Base-by-base conservation (phyloP, 92 coral and sea anemone species). In the Ricordea florida region DNA sequence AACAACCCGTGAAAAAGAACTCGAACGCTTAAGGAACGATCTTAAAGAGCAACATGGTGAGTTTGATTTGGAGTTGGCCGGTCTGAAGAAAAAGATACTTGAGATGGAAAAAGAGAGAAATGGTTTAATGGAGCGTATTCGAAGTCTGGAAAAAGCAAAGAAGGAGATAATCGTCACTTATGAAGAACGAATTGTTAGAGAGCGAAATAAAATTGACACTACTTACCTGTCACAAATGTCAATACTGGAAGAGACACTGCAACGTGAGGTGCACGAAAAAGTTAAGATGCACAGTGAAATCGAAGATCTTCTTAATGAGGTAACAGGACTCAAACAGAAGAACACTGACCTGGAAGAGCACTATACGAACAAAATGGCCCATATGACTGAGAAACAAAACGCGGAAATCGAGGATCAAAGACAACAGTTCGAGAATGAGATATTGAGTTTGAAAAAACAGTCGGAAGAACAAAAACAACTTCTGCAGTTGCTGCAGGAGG, bases 231-330 rank as follows among this genome's bases (percentile, higher is more conserved):
- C 70, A 36, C 78, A 85, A 33, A 46, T 59, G 15, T 84, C 74
- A 22, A 76, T 48, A 43, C 87, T 86, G 7, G 82, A 80, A 52
- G 78, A 57, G 15, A 16, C 66, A 0, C 37, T 80, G 10, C 38
- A 59, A 40, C 73, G 74, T 27, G 91, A 80, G 35, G 20, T 20
- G 6, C 64, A 48, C 60, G 76, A 78, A 13, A 84, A 79, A 53
- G 62, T 46, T 16, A 40, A 55, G 11, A 47, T 87, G 33, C 62
- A 74, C 11, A 64, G 28, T 25, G 76, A 79, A 7, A 50, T 66
- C 24, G 51, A 74, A 16, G 84, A 87, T 7, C 75, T 83, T 33
- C 15, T 66, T 61, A 57, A 66, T 38, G 87, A 79, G 29, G 69
- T 91, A 21, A 42, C 28, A n/a, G 46, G 23, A 5, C 65, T 79